Base-by-base conservation (phyloP, 1,140 invertebrate genomes). In the Oryzaephilus surinamensis region DNA sequence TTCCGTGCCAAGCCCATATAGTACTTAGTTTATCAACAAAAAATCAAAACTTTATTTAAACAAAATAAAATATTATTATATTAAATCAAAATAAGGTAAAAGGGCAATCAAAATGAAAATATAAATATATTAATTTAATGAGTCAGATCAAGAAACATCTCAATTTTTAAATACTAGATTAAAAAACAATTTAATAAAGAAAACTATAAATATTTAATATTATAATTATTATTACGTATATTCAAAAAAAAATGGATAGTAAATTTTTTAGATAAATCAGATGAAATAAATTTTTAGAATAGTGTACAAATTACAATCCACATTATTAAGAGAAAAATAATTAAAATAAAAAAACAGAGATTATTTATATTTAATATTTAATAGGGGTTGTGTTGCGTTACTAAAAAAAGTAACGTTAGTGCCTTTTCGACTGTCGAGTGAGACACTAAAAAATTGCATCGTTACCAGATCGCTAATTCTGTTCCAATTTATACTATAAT, bases 351-450 rank as follows among this genome's bases (percentile, higher is more conserved):
- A n/a, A n/a, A 48, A 57, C 52, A 58, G 54, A 58, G 52, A 57
- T 57, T n/a, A n/a, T n/a, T 53, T 58, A 58, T 58, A 58, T 58
- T 56, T 58, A 51, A 57, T 57, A 58, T 57, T n/a, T 49, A 55
- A 57, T 59, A 54, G 57, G 58, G 58, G 57, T 61, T 61, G 58
- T 61, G 58, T 61, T 58, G 47, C 55, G 58, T 60, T 61, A 52
- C 54, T 34, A 34, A n/a, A n/a, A 24, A 27, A 26, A 48, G 56
- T 57, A 56, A 57, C 56, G 57, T 59, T 59, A 62, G 60, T 62
- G 60, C 60, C 60, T 62, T 58, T 57, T 53, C 51, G 54, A 60
- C 50, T 56, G 55, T 62, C 58, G 60, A 62, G 58, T 61, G 60
- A 62, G 58, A 62, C 58, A 58, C 52, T 52, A 57, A n/a, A n/a